These are phyloP conservation scores for Galerucella calmariensis DNA, from an alignment of 2,888 invertebrate genomes.

Conservation along the genomic window DNA sequence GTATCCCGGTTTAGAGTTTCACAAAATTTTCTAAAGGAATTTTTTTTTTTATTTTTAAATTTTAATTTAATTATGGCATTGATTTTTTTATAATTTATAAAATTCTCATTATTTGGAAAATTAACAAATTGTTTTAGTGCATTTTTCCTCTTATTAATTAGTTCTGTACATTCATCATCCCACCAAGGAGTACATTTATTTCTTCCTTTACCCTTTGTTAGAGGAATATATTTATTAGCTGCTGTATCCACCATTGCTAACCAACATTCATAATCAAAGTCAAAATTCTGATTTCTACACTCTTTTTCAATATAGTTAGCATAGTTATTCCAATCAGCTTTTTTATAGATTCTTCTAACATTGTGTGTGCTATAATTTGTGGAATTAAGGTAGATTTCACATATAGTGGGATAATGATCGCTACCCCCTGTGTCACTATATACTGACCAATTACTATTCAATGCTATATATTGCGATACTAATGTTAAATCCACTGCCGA, in stretches of 20 bases:
- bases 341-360: too few species aligned
- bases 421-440: background rate
- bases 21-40: background rate
- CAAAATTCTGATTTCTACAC: too few species aligned
- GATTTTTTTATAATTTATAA: background rate
- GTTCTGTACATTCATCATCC: background rate
- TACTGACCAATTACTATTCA: slow-evolving; percentile 13
- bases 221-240: too few species aligned
- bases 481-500: background rate
- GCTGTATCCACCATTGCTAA: too few species aligned
- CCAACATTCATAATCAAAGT: too few species aligned
- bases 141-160: background rate
- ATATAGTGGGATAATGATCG: slow-evolving; percentile 13
- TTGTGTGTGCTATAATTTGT: too few species aligned
- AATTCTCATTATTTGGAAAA: background rate
- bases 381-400: background rate
- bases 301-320: too few species aligned
- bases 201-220: too few species aligned
- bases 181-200: background rate
- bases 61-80: background rate
- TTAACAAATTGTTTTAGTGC: background rate
- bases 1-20: background rate
- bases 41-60: background rate
- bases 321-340: too few species aligned
- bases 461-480: background rate